A percentile compares a stretch with the other conserved stretches of the same genome.
These are phyloP conservation scores for Yoshiicerus persimilis DNA, from an alignment of 1,140 invertebrate genomes.

Conservation along the genomic window DNA sequence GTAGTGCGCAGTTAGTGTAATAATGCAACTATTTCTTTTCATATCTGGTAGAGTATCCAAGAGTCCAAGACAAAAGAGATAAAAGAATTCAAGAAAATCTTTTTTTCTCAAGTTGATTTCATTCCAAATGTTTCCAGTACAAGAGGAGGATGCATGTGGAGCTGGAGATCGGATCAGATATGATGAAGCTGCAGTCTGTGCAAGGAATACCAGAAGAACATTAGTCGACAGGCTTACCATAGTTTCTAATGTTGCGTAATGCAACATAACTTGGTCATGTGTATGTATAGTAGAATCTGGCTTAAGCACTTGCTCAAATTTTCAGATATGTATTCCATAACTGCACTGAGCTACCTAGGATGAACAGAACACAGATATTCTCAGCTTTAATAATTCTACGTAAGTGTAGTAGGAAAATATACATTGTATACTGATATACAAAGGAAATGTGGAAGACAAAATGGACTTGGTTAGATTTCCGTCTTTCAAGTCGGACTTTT, in stretches of 20 bases:
- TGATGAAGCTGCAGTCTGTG: constrained; percentile 18
- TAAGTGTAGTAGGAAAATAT: neutral
- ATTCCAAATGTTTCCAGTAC: neutral
- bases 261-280: neutral
- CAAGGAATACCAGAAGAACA: neutral
- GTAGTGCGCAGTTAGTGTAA: neutral
- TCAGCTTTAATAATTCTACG: neutral
- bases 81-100: neutral
- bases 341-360: neutral
- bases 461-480: neutral
- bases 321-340: neutral
- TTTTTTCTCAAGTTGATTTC: neutral
- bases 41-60: neutral
- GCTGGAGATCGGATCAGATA: neutral
- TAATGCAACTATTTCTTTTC: neutral
- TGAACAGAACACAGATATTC: neutral
- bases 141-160: neutral
- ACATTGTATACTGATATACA: neutral
- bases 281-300: neutral
- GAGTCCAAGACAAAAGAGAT: neutral
- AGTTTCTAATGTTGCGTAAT: neutral
- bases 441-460: neutral
- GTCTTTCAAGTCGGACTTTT: neutral
- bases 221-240: neutral
- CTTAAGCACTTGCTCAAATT: neutral